Conservation (phyloP, 2,113 vertebrate species). For the Gorsachius goisagi region DNA sequence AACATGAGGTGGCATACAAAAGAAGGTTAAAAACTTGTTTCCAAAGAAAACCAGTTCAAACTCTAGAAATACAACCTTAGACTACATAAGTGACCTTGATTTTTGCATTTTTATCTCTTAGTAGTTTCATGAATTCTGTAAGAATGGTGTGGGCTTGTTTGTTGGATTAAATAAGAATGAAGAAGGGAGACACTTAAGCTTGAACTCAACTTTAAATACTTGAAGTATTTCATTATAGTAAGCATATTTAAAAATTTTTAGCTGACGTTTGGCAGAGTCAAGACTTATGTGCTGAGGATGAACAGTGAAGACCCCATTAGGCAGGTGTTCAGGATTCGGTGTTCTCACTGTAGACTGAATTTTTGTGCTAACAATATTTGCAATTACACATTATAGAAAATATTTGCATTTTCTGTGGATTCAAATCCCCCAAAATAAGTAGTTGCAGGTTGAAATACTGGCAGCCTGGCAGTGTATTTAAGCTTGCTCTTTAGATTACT, state of each 20-base stretch:
- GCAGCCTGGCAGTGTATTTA: constrained; percentile 10
- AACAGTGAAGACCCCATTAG: not conserved
- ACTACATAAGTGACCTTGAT: not conserved
- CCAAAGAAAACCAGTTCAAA: not conserved
- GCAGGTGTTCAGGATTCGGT: not conserved
- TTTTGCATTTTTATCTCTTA: not conserved
- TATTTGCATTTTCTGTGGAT: not conserved
- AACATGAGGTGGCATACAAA: not conserved
- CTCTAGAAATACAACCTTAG: not conserved
- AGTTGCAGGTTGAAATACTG: not conserved
- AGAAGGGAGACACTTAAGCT: not conserved
- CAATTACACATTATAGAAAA: not conserved
- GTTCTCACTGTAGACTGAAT: not conserved
- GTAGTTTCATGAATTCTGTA: not conserved
- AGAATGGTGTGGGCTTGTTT: not conserved
- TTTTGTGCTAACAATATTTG: not conserved
- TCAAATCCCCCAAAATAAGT: not conserved
- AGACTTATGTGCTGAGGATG: not conserved
- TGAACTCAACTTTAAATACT: not conserved
- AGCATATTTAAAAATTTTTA: not conserved
- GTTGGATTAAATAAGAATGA: not conserved
- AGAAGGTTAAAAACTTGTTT: not conserved
- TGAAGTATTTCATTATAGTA: not conserved
- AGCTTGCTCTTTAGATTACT: constrained; percentile 1
- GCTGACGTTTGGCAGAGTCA: not conserved